phyloP scores from a whole-genome alignment of 2,113 vertebrate genomes.

The Lophius piscatorius region DNA sequence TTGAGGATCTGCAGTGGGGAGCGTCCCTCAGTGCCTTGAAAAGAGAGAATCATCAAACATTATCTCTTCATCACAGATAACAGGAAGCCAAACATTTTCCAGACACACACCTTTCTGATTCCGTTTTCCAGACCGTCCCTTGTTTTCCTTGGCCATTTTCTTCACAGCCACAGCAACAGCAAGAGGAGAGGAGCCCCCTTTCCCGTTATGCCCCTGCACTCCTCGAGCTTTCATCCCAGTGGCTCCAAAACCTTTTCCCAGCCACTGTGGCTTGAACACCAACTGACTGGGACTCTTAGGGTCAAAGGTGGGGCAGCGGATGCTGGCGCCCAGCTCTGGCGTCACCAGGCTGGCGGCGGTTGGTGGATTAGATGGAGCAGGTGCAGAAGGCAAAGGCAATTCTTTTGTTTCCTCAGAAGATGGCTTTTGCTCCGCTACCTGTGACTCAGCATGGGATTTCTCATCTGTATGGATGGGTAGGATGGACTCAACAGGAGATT shows the following conservation, averaged over 20 bases:
- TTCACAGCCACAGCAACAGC: conserved; percentile 56
- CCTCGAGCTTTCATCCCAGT: conserved; percentile 68
- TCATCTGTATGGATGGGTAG: not conserved
- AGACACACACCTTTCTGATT: conserved; percentile 74
- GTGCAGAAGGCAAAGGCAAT: not conserved
- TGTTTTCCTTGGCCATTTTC: conserved; percentile 71
- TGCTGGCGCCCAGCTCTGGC: conserved; percentile 23
- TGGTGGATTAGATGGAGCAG: conserved; percentile 4
- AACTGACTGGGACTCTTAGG: conserved; percentile 78
- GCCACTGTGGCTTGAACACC: conserved; percentile 83
- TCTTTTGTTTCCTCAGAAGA: conserved; percentile 20
- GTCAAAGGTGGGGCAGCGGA: conserved; percentile 72
- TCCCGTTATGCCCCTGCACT: conserved; percentile 53
- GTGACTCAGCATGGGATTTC: not conserved
- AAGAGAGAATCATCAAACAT: not conserved
- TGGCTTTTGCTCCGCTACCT: not conserved
- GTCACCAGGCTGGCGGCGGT: not conserved
- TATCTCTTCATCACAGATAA: not conserved
- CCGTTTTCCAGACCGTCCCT: conserved; percentile 62
- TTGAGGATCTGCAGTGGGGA: conserved; percentile 89
- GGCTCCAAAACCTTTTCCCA: conserved; percentile 78
- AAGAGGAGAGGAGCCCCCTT: conserved; percentile 71
- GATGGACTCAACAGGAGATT: conserved; percentile 3
- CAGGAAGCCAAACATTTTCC: not conserved
- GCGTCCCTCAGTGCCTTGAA: conserved; percentile 76